Conservation (phyloP, 2,888 invertebrate species). For the Halictus ligatus region DNA sequence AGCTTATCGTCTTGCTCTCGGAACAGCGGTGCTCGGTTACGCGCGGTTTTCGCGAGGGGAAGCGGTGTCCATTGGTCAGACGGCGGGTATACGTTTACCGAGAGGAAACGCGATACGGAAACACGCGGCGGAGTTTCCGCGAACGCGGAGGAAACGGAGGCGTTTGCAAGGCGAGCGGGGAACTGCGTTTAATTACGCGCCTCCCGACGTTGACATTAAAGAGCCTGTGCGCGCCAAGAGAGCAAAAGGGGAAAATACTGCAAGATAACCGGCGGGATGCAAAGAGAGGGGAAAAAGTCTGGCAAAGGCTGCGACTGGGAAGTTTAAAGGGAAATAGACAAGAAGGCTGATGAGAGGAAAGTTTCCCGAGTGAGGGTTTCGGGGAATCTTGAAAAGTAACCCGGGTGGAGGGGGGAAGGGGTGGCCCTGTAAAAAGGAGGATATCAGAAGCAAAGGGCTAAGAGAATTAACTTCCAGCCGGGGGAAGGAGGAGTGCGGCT, state of each 20-base stretch:
- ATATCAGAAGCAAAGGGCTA: constrained; percentile 4
- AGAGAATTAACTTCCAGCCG: constrained; percentile 5
- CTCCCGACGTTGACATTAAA: neutral
- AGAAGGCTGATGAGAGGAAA: neutral
- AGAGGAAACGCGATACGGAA: constrained; percentile 44
- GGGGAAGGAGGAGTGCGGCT: neutral
- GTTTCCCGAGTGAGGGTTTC: neutral
- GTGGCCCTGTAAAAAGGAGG: neutral
- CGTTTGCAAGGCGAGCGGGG: constrained; percentile 6
- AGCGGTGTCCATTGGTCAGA: constrained; percentile 41
- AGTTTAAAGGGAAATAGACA: constrained; percentile 1
- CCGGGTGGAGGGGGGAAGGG: neutral
- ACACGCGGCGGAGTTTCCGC: constrained; percentile 13
- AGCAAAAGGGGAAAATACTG: neutral
- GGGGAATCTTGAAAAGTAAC: neutral
- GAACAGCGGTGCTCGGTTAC: constrained; percentile 33
- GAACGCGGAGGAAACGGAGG: neutral
- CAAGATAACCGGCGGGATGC: neutral
- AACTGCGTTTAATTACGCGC: neutral
- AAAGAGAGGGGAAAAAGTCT: neutral
- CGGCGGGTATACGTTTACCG: constrained; percentile 23
- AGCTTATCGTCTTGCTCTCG: constrained; percentile 49
- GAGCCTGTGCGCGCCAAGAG: neutral
- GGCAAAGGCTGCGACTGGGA: neutral
- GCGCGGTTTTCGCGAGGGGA: constrained; percentile 28